phyloP scores from a whole-genome alignment of 2,888 invertebrate species.

The Frankliniella intonsa region DNA sequence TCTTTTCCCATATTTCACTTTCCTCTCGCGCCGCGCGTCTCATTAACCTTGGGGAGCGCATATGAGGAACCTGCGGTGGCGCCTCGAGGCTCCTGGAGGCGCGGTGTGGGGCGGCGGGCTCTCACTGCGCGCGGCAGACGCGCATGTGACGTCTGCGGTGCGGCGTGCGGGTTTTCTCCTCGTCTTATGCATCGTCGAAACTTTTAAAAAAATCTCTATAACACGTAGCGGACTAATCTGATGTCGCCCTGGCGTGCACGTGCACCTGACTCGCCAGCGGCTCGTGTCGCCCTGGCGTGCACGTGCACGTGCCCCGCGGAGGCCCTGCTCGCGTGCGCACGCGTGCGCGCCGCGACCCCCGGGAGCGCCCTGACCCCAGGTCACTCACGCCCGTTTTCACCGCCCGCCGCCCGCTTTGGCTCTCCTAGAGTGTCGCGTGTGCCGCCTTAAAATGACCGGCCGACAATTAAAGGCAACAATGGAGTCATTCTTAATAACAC shows the following conservation, averaged over 20 bases:
- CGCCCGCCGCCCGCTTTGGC: neutral
- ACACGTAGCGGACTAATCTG: no score
- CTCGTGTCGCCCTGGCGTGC: neutral
- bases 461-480: constrained; percentile 15
- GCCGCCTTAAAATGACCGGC: neutral
- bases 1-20: constrained; percentile 21
- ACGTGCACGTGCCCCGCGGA: neutral
- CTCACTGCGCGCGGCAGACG: no score
- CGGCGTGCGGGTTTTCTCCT: no score
- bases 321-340: neutral
- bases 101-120: no score
- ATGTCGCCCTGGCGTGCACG: no score
- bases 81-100: no score
- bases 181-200: no score
- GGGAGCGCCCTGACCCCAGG: neutral
- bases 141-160: no score
- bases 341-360: no score
- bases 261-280: no score
- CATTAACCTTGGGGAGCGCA: neutral
- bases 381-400: neutral
- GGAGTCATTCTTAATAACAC: constrained; percentile 25
- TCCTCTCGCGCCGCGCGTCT: neutral
- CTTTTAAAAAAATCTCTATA: no score
- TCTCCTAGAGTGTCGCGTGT: neutral
- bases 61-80: no score